Base-by-base conservation (phyloP, 2,797 vertebrate genomes). In the Phoebastria nigripes region DNA sequence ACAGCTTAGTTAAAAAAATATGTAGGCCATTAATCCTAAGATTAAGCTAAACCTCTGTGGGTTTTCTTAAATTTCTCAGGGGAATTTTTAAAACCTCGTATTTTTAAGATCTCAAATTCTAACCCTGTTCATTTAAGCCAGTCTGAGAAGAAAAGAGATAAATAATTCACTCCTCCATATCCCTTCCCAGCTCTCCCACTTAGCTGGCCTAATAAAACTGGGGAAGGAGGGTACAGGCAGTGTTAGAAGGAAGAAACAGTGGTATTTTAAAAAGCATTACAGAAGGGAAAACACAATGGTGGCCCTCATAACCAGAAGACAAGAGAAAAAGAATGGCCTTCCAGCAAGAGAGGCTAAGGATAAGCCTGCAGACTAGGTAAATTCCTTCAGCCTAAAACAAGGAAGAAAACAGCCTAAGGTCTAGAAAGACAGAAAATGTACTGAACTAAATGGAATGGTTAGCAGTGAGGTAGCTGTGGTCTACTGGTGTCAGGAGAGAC, bases 11-110 rank as follows among this genome's bases (percentile, higher is more conserved):
- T 91, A 62, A 76, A 96, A 84, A 85, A 82, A 73, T 52, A 70
- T 20, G 17, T 70, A 82, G 70, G 41, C n/a, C 87, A 87, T 92
- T 93, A 88, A 91, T 96, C 92, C 80, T 93, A 89, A 76, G 46
- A 89, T 94, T 94, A 76, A 89, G 41, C 51, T 90, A 92, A 92
- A 92, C 15, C 35, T 77, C 74, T 61, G 13, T 46, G 42, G 83
- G 11, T 49, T 91, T 82, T 89, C 55, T 91, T 81, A 79, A 71
- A 94, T 81, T 92, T 96, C 65, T 70, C 13, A 1, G 39, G 46
- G 54, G 61, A 65, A 79, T 83, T 79, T 72, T 90, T 82, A 86
- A 89, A 88, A 61, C 61, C 6, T 91, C 19, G 3, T 91, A n/a
- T 87, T 93, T 96, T 54, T 92, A 96, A 86, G 26, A 74, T 37